Conservation (phyloP, 2,113 vertebrate genomes). For the Silurus asotus region DNA sequence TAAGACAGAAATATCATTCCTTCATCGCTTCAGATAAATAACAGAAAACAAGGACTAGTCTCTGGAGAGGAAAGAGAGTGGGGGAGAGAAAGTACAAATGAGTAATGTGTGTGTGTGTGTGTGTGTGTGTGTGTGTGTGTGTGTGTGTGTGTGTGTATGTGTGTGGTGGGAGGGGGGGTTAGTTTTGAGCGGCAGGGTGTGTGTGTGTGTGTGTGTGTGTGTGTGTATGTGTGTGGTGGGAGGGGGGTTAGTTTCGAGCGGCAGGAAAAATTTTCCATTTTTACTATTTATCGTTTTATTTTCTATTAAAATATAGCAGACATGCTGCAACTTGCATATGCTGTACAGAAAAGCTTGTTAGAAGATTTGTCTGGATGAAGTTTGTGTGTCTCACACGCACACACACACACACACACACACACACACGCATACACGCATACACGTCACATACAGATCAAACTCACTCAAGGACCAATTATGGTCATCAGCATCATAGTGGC, state of each 20-base stretch:
- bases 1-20: constrained; percentile 7
- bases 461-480: constrained; percentile 54
- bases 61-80: constrained; percentile 2
- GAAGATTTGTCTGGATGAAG: constrained; percentile 3
- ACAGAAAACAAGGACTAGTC: constrained; percentile 30
- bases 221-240: too few species aligned
- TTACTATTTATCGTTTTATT: neutral
- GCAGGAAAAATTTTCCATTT: constrained; percentile 10
- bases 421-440: constrained; percentile 19
- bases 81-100: neutral
- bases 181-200: too few species aligned
- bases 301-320: neutral
- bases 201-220: too few species aligned
- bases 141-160: too few species aligned
- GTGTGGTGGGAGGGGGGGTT: too few species aligned
- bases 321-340: neutral
- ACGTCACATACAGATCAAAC: constrained; percentile 51
- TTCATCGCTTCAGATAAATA: constrained; percentile 30
- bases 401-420: constrained; percentile 9
- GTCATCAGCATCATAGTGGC: constrained; percentile 62
- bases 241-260: too few species aligned
- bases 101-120: too few species aligned
- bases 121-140: too few species aligned
- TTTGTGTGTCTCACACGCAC: neutral
- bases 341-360: constrained; percentile 11